Conservation (phyloP, 2,113 vertebrate species). For the Thalassoma bifasciatum region DNA sequence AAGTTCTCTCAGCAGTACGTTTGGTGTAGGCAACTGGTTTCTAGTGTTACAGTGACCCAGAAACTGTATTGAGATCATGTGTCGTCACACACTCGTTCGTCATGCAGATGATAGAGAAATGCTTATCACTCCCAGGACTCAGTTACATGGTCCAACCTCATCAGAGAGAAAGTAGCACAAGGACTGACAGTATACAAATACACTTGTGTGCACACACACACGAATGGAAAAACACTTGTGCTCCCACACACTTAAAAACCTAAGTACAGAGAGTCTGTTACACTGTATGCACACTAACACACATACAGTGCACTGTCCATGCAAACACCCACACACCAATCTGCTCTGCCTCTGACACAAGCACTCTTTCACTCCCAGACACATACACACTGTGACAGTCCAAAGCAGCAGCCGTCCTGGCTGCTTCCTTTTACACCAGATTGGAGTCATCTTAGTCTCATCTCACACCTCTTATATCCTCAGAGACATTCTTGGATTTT, state of each 20-base stretch:
- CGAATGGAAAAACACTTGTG: neutral
- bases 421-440: conserved; percentile 34
- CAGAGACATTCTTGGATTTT: conserved; percentile 3
- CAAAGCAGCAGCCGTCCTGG: conserved; percentile 7
- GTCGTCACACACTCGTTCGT: conserved; percentile 25
- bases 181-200: neutral
- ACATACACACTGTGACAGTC: neutral
- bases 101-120: conserved; percentile 33
- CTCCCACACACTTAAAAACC: conserved; percentile 3
- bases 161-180: conserved; percentile 28
- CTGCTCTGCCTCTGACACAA: conserved; percentile 49
- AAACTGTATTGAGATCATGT: conserved; percentile 10
- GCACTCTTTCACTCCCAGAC: conserved; percentile 20
- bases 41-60: conserved; percentile 40
- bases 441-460: conserved; percentile 22
- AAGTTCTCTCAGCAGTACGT: neutral
- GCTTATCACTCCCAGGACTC: conserved; percentile 29
- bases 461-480: conserved; percentile 9
- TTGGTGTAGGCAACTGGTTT: conserved; percentile 17
- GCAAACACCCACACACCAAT: conserved; percentile 49
- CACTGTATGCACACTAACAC: conserved; percentile 13
- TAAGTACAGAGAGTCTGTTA: neutral
- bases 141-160: neutral
- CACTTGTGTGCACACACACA: neutral
- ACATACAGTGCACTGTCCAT: conserved; percentile 1